Percentiles rank a stretch among this genome's conserved stretches.
Conservation (phyloP, 2,888 invertebrate genomes). For the Megalurothrips usitatus region DNA sequence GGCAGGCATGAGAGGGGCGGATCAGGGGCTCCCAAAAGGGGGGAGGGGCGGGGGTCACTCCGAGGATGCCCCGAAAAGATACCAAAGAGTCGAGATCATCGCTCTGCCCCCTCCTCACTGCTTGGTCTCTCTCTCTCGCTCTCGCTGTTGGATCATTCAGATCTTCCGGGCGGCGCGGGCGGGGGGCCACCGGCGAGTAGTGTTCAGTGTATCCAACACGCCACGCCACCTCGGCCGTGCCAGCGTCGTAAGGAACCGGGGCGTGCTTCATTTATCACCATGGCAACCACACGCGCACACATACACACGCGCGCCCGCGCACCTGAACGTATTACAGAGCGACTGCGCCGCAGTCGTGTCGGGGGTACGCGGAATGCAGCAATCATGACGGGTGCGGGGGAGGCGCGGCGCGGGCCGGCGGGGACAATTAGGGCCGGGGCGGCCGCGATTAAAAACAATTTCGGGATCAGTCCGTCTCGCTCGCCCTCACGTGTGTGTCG, state of each 20-base stretch:
- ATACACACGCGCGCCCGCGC: not conserved
- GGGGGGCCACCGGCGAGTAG: not conserved
- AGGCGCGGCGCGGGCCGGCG: not conserved
- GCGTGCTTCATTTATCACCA: conserved; percentile 20
- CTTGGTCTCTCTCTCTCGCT: not conserved
- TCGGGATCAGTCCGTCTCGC: not conserved
- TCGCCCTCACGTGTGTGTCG: too few species aligned
- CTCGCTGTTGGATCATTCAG: conserved; percentile 6
- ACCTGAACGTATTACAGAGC: not conserved
- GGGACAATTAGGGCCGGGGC: not conserved
- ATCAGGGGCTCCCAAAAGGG: not conserved
- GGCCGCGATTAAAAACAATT: conserved; percentile 2
- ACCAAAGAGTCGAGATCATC: conserved; percentile 3
- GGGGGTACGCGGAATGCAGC: not conserved
- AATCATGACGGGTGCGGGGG: not conserved
- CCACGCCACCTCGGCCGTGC: not conserved
- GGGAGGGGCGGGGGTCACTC: not conserved
- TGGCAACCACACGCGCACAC: not conserved
- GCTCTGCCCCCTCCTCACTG: not conserved
- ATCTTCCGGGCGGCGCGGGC: not conserved
- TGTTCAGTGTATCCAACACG: conserved; percentile 21
- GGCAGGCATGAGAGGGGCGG: not conserved
- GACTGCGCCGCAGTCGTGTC: not conserved
- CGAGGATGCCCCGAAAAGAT: not conserved
- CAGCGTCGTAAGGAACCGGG: not conserved